Conservation (phyloP, 2,797 vertebrate genomes). For the Macroramphosus scolopax region DNA sequence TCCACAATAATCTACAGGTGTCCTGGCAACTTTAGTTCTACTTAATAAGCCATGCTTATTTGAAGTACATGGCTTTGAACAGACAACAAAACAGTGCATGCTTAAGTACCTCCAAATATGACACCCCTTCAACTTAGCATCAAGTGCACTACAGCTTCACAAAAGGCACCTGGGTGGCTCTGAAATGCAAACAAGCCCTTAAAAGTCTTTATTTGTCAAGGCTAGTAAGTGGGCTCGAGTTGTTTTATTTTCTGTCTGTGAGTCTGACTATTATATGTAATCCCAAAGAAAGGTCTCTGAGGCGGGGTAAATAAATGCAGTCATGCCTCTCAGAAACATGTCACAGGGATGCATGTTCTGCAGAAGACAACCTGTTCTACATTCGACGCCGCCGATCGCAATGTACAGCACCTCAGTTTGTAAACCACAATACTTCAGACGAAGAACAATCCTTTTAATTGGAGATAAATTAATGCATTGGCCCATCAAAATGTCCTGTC, state of each 20-base stretch:
- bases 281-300: constrained; percentile 48
- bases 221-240: constrained; percentile 63
- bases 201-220: constrained; percentile 63
- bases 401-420: too few relatives aligned
- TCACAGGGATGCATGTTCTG: too few relatives aligned
- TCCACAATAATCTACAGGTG: constrained; percentile 70
- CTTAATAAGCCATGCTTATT: constrained; percentile 69
- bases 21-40: constrained; percentile 70
- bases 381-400: too few relatives aligned
- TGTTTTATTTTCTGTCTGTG: constrained; percentile 57
- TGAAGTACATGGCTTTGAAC: constrained; percentile 74
- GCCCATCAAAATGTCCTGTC: too few relatives aligned
- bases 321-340: constrained; percentile 51
- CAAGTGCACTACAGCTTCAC: constrained; percentile 71
- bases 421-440: too few relatives aligned
- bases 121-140: constrained; percentile 73
- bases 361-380: too few relatives aligned
- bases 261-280: constrained; percentile 50
- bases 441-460: too few relatives aligned
- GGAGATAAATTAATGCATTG: too few relatives aligned
- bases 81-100: constrained; percentile 71
- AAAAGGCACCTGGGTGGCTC: constrained; percentile 73
- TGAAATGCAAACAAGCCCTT: constrained; percentile 75
- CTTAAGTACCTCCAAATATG: constrained; percentile 73
- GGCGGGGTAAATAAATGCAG: constrained; percentile 65